phyloP scores from a whole-genome alignment of 2,797 vertebrate genomes.

The Thripadectes ignobilis region DNA sequence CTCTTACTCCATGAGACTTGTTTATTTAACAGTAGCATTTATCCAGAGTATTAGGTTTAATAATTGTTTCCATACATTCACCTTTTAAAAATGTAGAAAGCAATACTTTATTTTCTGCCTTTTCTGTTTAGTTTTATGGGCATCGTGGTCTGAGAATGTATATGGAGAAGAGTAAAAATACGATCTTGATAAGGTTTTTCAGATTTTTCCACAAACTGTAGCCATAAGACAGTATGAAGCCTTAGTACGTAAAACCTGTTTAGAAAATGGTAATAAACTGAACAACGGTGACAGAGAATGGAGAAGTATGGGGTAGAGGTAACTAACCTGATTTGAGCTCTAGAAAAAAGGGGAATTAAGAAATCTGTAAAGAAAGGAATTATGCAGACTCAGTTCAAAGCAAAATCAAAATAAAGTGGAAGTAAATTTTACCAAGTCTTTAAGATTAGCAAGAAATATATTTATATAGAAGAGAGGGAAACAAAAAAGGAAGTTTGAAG shows the following conservation, averaged over 20 bases:
- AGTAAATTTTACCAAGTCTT: not conserved
- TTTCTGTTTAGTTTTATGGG: not conserved
- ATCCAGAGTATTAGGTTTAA: not conserved
- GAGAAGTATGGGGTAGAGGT: not conserved
- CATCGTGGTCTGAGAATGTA: not conserved
- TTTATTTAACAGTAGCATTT: not conserved
- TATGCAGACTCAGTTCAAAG: not conserved
- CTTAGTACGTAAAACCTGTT: not conserved
- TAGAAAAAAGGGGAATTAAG: not conserved
- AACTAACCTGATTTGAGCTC: not conserved
- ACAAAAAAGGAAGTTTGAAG: not conserved
- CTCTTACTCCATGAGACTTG: not conserved
- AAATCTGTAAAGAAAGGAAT: not conserved
- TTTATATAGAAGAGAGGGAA: not conserved
- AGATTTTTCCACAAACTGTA: not conserved
- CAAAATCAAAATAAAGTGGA: not conserved
- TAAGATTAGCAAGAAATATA: not conserved
- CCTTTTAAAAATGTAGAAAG: not conserved
- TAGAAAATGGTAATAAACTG: not conserved
- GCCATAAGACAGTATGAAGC: not conserved
- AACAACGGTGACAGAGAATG: not conserved
- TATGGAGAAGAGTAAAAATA: not conserved
- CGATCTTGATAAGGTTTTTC: rapidly evolving
- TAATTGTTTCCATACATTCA: not conserved
- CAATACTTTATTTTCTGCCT: not conserved